These are phyloP conservation scores for Oligia strigilis DNA, from an alignment of 2,888 invertebrate genomes.

Conservation along the genomic window DNA sequence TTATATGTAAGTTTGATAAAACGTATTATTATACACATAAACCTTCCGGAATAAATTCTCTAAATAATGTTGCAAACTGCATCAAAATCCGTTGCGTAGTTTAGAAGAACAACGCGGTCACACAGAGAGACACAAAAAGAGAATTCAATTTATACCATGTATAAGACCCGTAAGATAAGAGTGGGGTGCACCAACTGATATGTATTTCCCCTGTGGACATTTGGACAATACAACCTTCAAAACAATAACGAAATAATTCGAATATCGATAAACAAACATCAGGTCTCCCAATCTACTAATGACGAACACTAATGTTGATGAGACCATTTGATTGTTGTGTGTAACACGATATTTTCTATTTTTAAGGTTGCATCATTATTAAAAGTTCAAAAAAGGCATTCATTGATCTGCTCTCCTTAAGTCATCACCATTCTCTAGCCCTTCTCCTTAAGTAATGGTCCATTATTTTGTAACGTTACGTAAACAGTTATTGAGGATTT, in stretches of 20 bases:
- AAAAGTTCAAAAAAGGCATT: background rate
- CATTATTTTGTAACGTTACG: background rate
- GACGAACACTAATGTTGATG: background rate
- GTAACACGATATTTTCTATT: background rate
- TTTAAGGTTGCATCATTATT: background rate
- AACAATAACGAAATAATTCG: slow-evolving; percentile 3
- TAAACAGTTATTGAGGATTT: too few species aligned
- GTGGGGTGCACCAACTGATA: background rate
- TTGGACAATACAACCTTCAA: background rate
- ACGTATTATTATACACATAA: background rate
- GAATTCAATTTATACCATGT: background rate
- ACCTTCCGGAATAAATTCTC: background rate
- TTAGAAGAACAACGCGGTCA: background rate
- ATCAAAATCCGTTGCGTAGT: background rate
- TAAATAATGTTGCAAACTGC: background rate
- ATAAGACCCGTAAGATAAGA: background rate
- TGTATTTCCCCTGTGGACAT: background rate
- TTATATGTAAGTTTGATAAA: background rate
- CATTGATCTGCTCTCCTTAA: background rate
- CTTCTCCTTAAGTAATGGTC: background rate
- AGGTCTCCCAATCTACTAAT: background rate
- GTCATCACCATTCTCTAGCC: background rate
- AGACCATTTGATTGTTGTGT: background rate
- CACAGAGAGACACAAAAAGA: background rate
- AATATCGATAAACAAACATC: background rate